These are phyloP conservation scores for Sylvia borin DNA, from an alignment of 2,797 vertebrate species.

Conservation along the genomic window DNA sequence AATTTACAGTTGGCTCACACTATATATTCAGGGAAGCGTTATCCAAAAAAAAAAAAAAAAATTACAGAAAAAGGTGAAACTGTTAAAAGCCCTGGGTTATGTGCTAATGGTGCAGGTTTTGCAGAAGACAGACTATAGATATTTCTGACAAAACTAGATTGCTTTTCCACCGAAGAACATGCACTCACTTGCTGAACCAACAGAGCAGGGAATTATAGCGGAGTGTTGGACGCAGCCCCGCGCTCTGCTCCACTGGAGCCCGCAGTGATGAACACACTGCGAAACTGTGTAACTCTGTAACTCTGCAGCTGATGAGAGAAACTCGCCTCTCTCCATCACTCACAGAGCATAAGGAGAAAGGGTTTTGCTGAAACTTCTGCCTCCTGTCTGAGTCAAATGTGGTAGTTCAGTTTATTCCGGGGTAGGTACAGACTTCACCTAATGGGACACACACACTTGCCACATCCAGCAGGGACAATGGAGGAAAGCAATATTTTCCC, in stretches of 20 bases:
- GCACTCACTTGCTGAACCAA: slow-evolving; percentile 15
- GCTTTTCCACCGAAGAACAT: neutral
- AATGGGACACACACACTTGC: neutral
- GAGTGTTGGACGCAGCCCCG: neutral
- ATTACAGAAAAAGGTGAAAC: neutral
- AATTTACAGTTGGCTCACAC: neutral
- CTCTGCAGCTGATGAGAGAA: neutral
- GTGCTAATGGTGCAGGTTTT: slow-evolving; percentile 7
- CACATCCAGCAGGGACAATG: neutral
- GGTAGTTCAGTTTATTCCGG: neutral
- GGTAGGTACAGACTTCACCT: no score
- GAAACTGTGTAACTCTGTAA: neutral
- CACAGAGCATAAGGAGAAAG: neutral
- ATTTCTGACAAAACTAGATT: slow-evolving; percentile 19
- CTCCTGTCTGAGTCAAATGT: neutral
- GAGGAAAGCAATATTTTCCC: neutral
- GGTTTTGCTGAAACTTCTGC: neutral
- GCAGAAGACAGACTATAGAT: neutral
- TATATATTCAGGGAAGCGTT: neutral
- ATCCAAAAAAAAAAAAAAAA: neutral
- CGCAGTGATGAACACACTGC: neutral
- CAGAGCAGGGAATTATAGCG: neutral
- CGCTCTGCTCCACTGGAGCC: neutral
- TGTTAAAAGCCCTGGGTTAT: neutral
- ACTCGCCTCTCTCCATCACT: neutral